Evolutionary conservation across 2,797 vertebrate species (phyloP).

Genomic region (Sorex maritimensis): DNA sequence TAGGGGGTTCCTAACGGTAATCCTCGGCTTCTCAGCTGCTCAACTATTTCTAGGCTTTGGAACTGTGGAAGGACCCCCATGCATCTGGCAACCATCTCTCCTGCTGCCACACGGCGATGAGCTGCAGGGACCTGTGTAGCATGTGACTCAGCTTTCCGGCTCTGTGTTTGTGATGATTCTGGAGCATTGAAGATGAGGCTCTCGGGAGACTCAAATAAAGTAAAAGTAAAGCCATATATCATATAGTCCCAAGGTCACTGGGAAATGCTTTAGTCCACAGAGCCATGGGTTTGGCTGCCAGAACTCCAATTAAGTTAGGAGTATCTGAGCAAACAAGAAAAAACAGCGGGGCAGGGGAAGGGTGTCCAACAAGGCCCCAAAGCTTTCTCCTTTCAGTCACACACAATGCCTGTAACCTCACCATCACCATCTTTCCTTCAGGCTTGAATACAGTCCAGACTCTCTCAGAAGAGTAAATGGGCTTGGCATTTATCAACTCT

Average conservation of each 20-base stretch:
- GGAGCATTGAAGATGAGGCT: background rate
- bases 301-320: background rate
- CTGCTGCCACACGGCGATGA: background rate
- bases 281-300: background rate
- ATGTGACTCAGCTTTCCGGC: background rate
- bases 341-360: background rate
- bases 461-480: background rate
- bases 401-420: too few species aligned
- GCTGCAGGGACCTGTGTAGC: background rate
- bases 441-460: background rate
- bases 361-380: background rate
- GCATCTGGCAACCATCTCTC: background rate
- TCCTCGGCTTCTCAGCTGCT: background rate
- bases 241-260: background rate
- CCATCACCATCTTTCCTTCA: background rate
- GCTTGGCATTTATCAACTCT: background rate
- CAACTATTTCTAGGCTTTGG: background rate
- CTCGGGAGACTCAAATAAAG: background rate
- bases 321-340: background rate
- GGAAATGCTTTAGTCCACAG: background rate
- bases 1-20: background rate
- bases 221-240: background rate
- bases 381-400: background rate
- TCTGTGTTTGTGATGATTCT: background rate
- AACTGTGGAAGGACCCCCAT: background rate